Conservation (phyloP, 2,888 invertebrate species). For the Drosophila multiciliata region DNA sequence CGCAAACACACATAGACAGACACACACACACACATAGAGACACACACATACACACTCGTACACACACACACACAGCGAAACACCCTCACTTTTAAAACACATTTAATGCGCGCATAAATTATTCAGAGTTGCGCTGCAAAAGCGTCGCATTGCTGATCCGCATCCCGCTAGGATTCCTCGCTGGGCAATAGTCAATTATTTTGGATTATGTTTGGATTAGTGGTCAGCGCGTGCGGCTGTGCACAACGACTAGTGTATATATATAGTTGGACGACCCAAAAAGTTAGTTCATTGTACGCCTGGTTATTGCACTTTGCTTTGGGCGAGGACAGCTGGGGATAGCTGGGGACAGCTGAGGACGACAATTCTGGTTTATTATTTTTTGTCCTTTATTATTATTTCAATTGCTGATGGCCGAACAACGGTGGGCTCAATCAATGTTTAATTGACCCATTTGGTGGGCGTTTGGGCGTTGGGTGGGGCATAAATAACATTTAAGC, state of each 20-base stretch:
- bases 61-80: slow-evolving; percentile 19
- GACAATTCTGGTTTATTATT: slow-evolving; percentile 17
- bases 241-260: background rate
- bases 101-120: slow-evolving; percentile 79
- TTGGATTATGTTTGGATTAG: slow-evolving; percentile 80
- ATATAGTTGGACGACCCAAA: slow-evolving; percentile 1
- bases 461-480: slow-evolving; percentile 8
- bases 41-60: slow-evolving; percentile 1
- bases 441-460: slow-evolving; percentile 78
- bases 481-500: slow-evolving; percentile 78
- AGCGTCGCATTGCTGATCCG: slow-evolving; percentile 21
- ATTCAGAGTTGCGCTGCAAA: slow-evolving; percentile 55
- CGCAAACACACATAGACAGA: background rate
- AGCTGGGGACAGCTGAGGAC: background rate
- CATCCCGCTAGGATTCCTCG: slow-evolving; percentile 24
- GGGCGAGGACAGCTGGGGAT: slow-evolving; percentile 18
- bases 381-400: slow-evolving; percentile 12
- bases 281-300: slow-evolving; percentile 60
- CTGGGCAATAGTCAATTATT: slow-evolving; percentile 76
- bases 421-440: slow-evolving; percentile 65
- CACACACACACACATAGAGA: slow-evolving; percentile 6
- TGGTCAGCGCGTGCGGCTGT: slow-evolving; percentile 44
- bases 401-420: slow-evolving; percentile 32
- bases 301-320: slow-evolving; percentile 73
- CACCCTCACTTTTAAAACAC: slow-evolving; percentile 60